A percentile compares a stretch with the other conserved stretches of the same genome.
These are phyloP conservation scores for Dione juno DNA, from an alignment of 2,888 invertebrate species.

Conservation along the genomic window DNA sequence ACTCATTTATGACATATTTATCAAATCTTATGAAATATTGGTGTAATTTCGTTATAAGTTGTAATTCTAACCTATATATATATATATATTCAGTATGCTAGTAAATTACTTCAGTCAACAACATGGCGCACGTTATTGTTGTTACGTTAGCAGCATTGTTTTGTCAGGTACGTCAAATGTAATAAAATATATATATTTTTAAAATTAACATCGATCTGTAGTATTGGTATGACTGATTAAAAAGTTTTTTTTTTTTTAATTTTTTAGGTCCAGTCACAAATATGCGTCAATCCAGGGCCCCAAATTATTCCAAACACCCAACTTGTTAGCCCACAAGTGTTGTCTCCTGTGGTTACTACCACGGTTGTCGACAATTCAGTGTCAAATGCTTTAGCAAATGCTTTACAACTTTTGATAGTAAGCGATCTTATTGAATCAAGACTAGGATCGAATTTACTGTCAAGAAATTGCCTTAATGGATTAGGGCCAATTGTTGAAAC, in stretches of 20 bases:
- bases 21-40: neutral
- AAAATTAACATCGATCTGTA: neutral
- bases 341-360: constrained; percentile 50
- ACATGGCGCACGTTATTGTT: constrained; percentile 25
- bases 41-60: neutral
- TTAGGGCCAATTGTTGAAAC: constrained; percentile 43
- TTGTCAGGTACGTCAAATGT: constrained; percentile 26
- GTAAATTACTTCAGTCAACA: constrained; percentile 5
- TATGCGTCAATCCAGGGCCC: constrained; percentile 42
- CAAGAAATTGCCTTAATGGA: constrained; percentile 35
- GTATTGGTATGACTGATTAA: too few species aligned
- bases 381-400: constrained; percentile 64
- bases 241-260: neutral
- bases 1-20: constrained; percentile 18
- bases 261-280: constrained; percentile 48
- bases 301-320: constrained; percentile 37
- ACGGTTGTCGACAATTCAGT: constrained; percentile 64
- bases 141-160: constrained; percentile 11
- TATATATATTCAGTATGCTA: constrained; percentile 30
- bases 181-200: neutral
- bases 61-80: constrained; percentile 35
- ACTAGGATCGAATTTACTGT: constrained; percentile 35
- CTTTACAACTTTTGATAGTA: constrained; percentile 64
- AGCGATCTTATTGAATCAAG: constrained; percentile 60
- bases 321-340: constrained; percentile 43